These are phyloP conservation scores for Xylota sylvarum DNA, from an alignment of 2,888 invertebrate species.

Conservation along the genomic window DNA sequence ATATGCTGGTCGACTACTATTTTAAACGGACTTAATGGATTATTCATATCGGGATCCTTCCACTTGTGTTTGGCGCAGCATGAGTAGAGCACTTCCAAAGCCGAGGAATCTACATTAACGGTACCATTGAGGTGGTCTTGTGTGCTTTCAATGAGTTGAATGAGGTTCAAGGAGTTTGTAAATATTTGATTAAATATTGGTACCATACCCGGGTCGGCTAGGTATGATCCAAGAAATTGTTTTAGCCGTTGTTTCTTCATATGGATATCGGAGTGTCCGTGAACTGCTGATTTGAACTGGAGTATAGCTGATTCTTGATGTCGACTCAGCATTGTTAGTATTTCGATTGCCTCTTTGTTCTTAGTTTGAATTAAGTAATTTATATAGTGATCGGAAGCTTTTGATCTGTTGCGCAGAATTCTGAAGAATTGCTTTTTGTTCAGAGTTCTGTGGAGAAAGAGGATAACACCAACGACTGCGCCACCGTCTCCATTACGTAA, in stretches of 20 bases:
- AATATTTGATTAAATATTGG: slow-evolving; percentile 82
- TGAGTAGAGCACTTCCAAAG: slow-evolving; percentile 82
- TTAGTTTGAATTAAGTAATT: slow-evolving; percentile 90
- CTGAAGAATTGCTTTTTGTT: slow-evolving; percentile 90
- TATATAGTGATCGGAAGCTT: slow-evolving; percentile 91
- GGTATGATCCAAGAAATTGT: slow-evolving; percentile 79
- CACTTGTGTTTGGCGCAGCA: slow-evolving; percentile 82
- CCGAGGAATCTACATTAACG: slow-evolving; percentile 79
- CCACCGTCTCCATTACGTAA: slow-evolving; percentile 91
- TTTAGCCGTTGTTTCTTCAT: slow-evolving; percentile 81
- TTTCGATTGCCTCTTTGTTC: slow-evolving; percentile 89
- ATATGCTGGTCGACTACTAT: slow-evolving; percentile 85
- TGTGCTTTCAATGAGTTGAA: slow-evolving; percentile 80
- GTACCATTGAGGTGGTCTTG: slow-evolving; percentile 76
- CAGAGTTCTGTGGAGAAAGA: slow-evolving; percentile 91
- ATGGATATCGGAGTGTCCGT: slow-evolving; percentile 80
- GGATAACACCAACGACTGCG: slow-evolving; percentile 88
- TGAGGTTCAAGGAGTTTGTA: slow-evolving; percentile 80
- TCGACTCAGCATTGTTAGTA: slow-evolving; percentile 90
- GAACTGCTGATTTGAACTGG: slow-evolving; percentile 83
- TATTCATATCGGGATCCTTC: slow-evolving; percentile 81
- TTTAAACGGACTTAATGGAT: slow-evolving; percentile 81
- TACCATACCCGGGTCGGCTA: slow-evolving; percentile 77
- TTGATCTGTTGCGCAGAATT: slow-evolving; percentile 88
- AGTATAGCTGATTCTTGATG: slow-evolving; percentile 88